Evolutionary conservation across 2,888 invertebrate species (phyloP), one percentile per base, ranked within the genome.

Genomic region (Protodeltote pygarga): DNA sequence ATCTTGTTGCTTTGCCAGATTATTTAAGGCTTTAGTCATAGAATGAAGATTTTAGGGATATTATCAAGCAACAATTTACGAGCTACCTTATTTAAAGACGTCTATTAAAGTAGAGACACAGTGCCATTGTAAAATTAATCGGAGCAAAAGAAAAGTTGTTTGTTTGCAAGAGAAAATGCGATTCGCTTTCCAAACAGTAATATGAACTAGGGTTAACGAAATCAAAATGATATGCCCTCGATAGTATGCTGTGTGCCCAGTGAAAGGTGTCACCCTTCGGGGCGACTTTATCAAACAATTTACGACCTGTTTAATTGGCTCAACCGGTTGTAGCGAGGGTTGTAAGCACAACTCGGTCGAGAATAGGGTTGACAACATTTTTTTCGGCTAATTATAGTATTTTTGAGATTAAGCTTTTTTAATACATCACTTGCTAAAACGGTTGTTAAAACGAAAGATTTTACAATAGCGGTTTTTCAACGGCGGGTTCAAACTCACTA

Each of bases 221-320:
- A 60, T 55, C 65, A 31, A 47, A 65, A 48, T 61, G 29, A 57
- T 47, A 52, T 42, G 57, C 61, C 65, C 61, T 68, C 57, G 34
- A 27, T 50, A 16, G 46, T 25, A 34, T 21, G 44, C 31, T 14
- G 46, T 25, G 38, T 21, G 44, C 31, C 11, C 27, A 40, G 66
- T 61, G 65, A 66, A 65, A 66, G 65, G 61, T 65, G 69, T 59
- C 59, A 50, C 65, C 69, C 59, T 65, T 59, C 59, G 44, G 31
- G 37, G 51, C 38, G 38, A 33, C 31, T 52, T 46, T 44, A 49
- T 45, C 44, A 44, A 62, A 44, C 40, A 38, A 48, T 65, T 66
- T 66, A 69, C 46, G 62, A 52, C 51, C 45, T 52, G 49, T 52
- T 51, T 58, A 54, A 58, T 52, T 49, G 45, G 51, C 25, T 31